Conservation (phyloP, 2,113 vertebrate species). For the Rhegmatorhina hoffmannsi region DNA sequence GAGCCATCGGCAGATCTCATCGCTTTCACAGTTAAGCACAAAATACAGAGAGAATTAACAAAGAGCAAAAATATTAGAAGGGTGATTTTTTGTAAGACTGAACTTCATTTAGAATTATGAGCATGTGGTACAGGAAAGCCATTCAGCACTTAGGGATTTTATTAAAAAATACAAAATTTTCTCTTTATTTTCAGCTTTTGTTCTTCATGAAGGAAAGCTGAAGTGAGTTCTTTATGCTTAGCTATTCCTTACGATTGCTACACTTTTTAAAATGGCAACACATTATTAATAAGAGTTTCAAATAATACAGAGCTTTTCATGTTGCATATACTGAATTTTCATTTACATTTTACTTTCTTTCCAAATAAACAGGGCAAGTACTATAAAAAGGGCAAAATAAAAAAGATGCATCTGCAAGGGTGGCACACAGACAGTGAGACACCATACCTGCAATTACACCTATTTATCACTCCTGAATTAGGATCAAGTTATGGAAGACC, state of each 20-base stretch:
- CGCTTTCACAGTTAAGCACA: neutral
- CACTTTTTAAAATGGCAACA: neutral
- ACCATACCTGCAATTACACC: neutral
- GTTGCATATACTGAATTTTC: neutral
- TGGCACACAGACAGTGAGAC: neutral
- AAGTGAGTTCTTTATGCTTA: neutral
- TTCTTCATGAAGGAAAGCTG: neutral
- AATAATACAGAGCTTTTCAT: neutral
- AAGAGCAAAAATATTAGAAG: neutral
- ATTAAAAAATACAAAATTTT: neutral
- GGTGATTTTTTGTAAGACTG: neutral
- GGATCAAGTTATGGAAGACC: neutral
- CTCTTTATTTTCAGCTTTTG: neutral
- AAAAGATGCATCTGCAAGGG: neutral
- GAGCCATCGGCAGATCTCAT: neutral
- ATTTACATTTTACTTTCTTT: neutral
- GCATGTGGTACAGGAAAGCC: neutral
- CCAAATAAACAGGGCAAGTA: neutral
- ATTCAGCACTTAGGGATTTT: neutral
- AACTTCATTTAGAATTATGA: neutral
- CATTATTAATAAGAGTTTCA: neutral
- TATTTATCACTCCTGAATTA: neutral
- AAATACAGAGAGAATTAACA: neutral
- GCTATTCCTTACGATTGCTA: neutral
- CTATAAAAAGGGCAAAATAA: neutral